phyloP scores from a whole-genome alignment of 1,140 invertebrate species.

The Adoxophyes honmai region DNA sequence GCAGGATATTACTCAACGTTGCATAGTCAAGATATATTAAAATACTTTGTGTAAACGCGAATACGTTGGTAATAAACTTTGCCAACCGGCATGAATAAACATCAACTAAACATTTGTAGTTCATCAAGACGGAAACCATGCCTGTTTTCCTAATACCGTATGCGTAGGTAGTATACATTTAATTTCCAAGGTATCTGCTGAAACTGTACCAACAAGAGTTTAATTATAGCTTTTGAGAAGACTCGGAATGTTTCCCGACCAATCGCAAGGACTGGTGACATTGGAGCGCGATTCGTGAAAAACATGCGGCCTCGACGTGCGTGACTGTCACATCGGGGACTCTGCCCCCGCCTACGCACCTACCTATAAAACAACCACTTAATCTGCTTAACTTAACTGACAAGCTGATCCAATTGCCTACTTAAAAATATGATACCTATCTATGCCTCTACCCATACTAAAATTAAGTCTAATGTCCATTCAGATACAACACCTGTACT shows the following conservation, averaged over 20 bases:
- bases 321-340: conserved; percentile 1
- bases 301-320: conserved; percentile 9
- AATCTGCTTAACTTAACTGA: conserved; percentile 3
- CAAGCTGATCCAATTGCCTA: neutral
- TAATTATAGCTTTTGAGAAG: neutral
- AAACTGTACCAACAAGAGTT: neutral
- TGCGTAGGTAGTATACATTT: neutral
- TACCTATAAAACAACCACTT: conserved; percentile 1
- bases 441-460: neutral
- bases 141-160: neutral
- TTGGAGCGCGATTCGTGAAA: conserved; percentile 8
- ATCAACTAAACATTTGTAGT: no score
- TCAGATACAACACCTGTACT: no score
- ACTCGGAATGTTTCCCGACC: neutral
- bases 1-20: conserved; percentile 41
- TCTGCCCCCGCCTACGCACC: conserved; percentile 1
- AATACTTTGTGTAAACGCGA: conserved; percentile 1
- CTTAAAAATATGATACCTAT: conserved; percentile 4
- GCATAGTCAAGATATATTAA: conserved; percentile 18
- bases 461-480: no score
- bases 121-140: no score
- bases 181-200: neutral
- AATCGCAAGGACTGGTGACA: neutral
- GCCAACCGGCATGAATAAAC: no score
- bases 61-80: neutral